Evolutionary conservation across 2,888 invertebrate species (phyloP), one percentile per base, ranked within the genome.

Genomic region (Catocala sponsa): DNA sequence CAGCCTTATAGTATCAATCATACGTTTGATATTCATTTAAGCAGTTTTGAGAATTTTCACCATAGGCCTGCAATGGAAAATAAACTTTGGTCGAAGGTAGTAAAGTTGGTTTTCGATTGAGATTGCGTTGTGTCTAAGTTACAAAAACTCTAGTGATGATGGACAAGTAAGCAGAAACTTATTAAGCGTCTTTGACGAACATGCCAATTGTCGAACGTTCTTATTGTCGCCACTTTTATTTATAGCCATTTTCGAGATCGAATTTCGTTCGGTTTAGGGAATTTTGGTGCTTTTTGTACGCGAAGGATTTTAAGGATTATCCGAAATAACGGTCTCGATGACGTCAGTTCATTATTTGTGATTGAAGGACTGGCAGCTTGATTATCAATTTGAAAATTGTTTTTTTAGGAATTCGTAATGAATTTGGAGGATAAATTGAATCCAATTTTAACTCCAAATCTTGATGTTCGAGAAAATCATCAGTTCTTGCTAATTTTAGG

Each of bases 141-240:
- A 74, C 73, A 90, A 91, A 91, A 89, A 89, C 77, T 79, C 70
- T 67, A 78, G 86, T 83, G 88, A 89, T 90, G 90, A 91, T 87
- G 87, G 82, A 86, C 84, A 88, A 89, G 89, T 89, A 89, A 90
- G 85, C 84, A 88, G 91, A 89, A 87, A 88, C 88, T 89, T 89
- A 91, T 88, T 91, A 91, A 91, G 84, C 83, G 80, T 74, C 83
- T 86, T 87, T 90, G 89, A 89, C 88, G 87, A 89, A 89, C 86
- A 91, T 90, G 86, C 89, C 91, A 84, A 86, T 88, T 86, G 88
- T 79, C 78, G 79, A 80, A 81, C 77, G 83, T 82, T 81, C 84
- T 87, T 82, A 70, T 86, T 87, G 83, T 82, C 74, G 73, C 70
- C 65, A 70, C 62, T 65, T 61, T 67, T 81, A 71, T 77, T 79